Percentiles rank a stretch among this genome's conserved stretches.
These are phyloP conservation scores for Lycocorax pyrrhopterus DNA, from an alignment of 2,113 vertebrate genomes.

Conservation along the genomic window DNA sequence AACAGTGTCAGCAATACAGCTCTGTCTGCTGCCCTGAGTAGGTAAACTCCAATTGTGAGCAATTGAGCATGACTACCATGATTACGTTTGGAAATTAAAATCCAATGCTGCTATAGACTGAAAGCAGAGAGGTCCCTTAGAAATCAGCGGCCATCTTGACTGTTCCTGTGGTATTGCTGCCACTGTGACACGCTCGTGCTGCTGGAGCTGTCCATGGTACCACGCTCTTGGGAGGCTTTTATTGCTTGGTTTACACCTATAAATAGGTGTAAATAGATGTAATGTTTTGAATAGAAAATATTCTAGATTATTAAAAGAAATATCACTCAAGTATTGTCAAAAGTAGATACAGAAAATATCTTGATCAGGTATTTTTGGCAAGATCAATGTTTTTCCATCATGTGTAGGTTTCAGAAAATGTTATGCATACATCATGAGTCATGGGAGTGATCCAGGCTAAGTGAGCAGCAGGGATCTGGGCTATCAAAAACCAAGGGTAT, in stretches of 20 bases:
- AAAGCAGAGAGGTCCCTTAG: not conserved
- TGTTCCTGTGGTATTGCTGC: not conserved
- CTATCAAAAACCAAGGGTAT: not conserved
- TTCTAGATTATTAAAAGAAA: not conserved
- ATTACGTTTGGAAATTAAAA: not conserved
- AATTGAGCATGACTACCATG: not conserved
- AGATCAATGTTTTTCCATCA: not conserved
- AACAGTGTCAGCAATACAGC: not conserved
- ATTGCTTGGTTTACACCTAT: not conserved
- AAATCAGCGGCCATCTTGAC: accelerated
- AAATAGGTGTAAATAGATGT: not conserved
- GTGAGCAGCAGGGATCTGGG: not conserved
- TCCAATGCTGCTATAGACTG: not conserved
- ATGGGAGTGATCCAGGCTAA: not conserved
- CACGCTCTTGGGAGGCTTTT: accelerated
- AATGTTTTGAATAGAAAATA: not conserved
- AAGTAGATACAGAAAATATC: not conserved
- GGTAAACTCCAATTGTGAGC: not conserved
- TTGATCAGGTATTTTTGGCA: not conserved
- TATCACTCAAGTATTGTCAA: not conserved
- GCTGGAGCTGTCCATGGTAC: conserved; percentile 49
- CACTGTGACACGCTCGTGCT: accelerated
- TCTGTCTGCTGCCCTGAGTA: not conserved
- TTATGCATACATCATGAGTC: not conserved
- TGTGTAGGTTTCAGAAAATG: not conserved